Evolutionary conservation across 2,113 vertebrate species (phyloP).

Genomic region (Pungitius pungitius): DNA sequence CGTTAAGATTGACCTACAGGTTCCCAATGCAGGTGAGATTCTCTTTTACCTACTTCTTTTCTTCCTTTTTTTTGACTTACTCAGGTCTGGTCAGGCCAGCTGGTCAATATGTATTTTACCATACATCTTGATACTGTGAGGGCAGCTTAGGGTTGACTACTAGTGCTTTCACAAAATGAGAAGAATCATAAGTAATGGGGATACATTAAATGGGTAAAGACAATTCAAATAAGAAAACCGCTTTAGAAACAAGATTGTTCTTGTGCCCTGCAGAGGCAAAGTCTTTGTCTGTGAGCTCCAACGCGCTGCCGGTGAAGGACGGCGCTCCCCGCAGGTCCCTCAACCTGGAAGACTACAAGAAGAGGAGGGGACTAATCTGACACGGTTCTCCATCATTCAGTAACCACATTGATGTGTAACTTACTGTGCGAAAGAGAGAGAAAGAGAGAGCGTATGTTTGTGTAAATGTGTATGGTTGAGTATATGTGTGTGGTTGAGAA

Average conservation of each 20-base stretch:
- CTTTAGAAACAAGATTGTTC: background rate
- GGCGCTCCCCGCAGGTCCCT: slow-evolving; percentile 95
- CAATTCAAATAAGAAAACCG: no score
- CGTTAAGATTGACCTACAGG: slow-evolving; percentile 98
- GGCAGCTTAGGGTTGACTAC: background rate
- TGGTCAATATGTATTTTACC: background rate
- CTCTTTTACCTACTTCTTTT: background rate
- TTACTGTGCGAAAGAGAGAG: slow-evolving; percentile 18
- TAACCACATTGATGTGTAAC: slow-evolving; percentile 59
- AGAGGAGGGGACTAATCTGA: slow-evolving; percentile 98
- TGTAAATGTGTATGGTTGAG: slow-evolving; percentile 12
- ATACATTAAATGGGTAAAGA: no score
- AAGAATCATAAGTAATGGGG: background rate
- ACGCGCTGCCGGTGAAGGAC: slow-evolving; percentile 95
- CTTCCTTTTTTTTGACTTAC: background rate
- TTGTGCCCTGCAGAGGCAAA: slow-evolving; percentile 88
- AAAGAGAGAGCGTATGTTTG: background rate
- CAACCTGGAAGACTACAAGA: slow-evolving; percentile 99
- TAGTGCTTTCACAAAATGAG: background rate
- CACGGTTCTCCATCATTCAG: slow-evolving; percentile 20
- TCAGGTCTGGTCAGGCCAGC: background rate
- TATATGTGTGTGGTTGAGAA: slow-evolving; percentile 23
- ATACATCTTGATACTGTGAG: background rate
- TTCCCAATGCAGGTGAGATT: slow-evolving; percentile 93
- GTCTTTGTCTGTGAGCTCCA: slow-evolving; percentile 95